Base-by-base conservation (phyloP, 2,797 vertebrate genomes). In the Melanotaenia nigrans region DNA sequence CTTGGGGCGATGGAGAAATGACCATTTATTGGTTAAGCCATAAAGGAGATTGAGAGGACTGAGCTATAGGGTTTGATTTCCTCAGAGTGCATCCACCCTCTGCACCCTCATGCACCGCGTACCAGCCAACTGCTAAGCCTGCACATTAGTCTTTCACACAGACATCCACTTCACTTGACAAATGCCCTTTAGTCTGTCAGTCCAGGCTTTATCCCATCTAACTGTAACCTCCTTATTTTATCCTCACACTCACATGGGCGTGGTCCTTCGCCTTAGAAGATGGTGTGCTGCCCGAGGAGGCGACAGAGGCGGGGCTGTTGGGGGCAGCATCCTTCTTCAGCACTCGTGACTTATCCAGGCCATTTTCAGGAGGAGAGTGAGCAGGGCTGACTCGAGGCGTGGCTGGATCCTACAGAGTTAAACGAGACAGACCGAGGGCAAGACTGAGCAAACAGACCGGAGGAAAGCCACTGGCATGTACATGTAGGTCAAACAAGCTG, bases 251-350 rank as follows among this genome's bases (percentile, higher is more conserved):
- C 89, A 99, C 96, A 30, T 98, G 97, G 92, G 96, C 90, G 87
- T 98, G 95, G 90, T 98, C 97, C 92, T 98, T 98, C 25, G 96
- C 96, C 93, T 98, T 99, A 84, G 97, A 98, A 64, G 97, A 98
- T 4, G 97, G 97, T 4, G 97, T 99, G 93, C 97, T 98, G 89
- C 97, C 96, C 24, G 97, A 98, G n/a, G 97, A 98, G 66, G 97
- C 96, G 10, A 98, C 96, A 0, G 97, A 99, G 85, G 97, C 97
- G 0, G 97, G 97, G 93, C 97, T 98, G 94, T 96, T 97, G 3
- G 97, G 97, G 1, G 95, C 95, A 0, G 95, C 95, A 0, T 99
- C 97, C 74, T 97, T 98, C 91, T 94, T 98, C 88, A 96, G 89
- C 64, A 94, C 94, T 0, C 97, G 95, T 7, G 95, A 88, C 88